Conservation (phyloP, 2,113 vertebrate species). For the Macheiramphus alcinus region DNA sequence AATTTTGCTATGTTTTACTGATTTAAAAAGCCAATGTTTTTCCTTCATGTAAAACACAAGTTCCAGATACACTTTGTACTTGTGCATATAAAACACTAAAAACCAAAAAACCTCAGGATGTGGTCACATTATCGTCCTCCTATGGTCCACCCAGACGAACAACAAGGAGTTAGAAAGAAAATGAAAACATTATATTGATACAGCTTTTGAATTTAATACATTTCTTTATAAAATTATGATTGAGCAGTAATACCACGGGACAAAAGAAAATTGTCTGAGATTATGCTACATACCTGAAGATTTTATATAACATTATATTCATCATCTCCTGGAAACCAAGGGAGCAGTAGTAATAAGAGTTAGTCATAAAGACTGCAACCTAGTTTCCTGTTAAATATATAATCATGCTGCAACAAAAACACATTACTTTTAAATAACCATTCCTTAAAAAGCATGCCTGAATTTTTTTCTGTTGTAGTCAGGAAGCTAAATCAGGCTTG, state of each 20-base stretch:
- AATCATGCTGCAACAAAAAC: constrained; percentile 28
- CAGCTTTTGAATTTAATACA: background rate
- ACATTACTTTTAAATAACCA: constrained; percentile 38
- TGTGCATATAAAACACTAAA: background rate
- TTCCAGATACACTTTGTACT: background rate
- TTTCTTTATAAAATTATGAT: background rate
- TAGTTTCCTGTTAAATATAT: constrained; percentile 44
- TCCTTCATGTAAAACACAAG: background rate
- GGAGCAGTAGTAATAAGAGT: background rate
- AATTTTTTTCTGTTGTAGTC: background rate
- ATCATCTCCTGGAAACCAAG: constrained; percentile 28
- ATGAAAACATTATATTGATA: background rate
- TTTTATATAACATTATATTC: background rate
- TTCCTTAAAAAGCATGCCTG: constrained; percentile 2
- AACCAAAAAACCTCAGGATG: background rate
- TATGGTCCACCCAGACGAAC: background rate
- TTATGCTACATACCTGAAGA: background rate
- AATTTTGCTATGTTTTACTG: background rate
- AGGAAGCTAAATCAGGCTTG: background rate
- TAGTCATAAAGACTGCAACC: constrained; percentile 33
- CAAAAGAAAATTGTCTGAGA: background rate
- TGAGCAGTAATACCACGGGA: background rate
- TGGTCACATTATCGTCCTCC: background rate
- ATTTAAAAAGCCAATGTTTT: background rate
- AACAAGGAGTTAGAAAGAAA: background rate